phyloP scores from a whole-genome alignment of 2,113 vertebrate species.

The Halcyon malimbica region DNA sequence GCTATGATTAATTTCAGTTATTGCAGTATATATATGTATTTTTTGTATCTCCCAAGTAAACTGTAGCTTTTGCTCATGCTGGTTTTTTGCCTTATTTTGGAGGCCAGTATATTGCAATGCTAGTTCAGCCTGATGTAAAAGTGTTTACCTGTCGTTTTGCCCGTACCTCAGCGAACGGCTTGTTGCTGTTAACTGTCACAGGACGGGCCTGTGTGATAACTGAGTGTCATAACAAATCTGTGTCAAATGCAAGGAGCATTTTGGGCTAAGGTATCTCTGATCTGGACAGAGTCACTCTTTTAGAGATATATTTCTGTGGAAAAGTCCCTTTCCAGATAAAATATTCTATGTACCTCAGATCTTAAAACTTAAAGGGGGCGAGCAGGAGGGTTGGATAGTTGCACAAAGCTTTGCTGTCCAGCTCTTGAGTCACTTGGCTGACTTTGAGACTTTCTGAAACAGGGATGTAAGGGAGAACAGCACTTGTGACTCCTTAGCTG shows the following conservation, averaged over 20 bases:
- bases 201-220: not conserved
- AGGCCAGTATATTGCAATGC: accelerated
- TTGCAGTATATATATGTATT: not conserved
- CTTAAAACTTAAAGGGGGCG: not conserved
- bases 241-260: not conserved
- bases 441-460: not conserved
- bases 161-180: not conserved
- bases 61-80: not conserved
- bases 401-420: not conserved
- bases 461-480: not conserved
- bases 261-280: not conserved
- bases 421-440: not conserved
- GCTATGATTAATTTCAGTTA: not conserved
- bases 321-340: not conserved
- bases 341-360: not conserved
- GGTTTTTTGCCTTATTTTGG: not conserved
- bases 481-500: not conserved
- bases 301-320: not conserved
- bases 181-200: not conserved
- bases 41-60: not conserved
- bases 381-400: not conserved
- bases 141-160: not conserved
- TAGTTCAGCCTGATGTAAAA: not conserved
- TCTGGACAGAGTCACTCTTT: not conserved
- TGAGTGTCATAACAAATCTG: not conserved